These are phyloP conservation scores for Megalops atlanticus DNA, from an alignment of 2,113 vertebrate genomes.

Conservation along the genomic window DNA sequence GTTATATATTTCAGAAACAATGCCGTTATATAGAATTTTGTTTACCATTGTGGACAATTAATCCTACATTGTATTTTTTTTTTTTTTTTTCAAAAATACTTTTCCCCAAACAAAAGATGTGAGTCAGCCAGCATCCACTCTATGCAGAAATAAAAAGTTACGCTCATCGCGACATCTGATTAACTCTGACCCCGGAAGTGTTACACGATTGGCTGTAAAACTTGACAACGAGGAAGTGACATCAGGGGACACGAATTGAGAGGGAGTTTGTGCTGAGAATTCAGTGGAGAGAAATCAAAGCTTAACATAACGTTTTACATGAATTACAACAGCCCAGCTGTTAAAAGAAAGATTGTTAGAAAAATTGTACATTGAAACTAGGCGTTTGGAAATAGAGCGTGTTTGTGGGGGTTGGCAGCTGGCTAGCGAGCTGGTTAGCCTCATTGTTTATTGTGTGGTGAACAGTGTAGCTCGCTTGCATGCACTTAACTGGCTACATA, in stretches of 20 bases:
- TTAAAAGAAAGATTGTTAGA: background rate
- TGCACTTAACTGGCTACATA: background rate
- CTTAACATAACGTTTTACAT: background rate
- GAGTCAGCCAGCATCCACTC: no score
- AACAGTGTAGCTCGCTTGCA: background rate
- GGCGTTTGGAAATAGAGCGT: background rate
- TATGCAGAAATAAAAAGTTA: no score
- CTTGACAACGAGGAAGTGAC: background rate
- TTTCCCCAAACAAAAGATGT: no score
- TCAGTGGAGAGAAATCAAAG: background rate
- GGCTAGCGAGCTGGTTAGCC: background rate
- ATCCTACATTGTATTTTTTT: no score
- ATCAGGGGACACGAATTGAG: background rate
- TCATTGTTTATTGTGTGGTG: background rate
- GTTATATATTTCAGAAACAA: no score
- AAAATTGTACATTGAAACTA: background rate
- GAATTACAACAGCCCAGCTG: background rate
- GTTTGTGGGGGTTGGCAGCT: background rate
- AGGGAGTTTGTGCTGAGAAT: conserved; percentile 26
- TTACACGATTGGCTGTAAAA: background rate
- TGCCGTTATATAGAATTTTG: no score
- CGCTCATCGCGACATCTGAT: background rate
- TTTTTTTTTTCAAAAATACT: no score
- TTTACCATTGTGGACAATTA: no score
- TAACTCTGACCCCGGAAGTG: conserved; percentile 14